These are phyloP conservation scores for Lasioglossum figueresi DNA, from an alignment of 2,888 invertebrate species.

Conservation along the genomic window DNA sequence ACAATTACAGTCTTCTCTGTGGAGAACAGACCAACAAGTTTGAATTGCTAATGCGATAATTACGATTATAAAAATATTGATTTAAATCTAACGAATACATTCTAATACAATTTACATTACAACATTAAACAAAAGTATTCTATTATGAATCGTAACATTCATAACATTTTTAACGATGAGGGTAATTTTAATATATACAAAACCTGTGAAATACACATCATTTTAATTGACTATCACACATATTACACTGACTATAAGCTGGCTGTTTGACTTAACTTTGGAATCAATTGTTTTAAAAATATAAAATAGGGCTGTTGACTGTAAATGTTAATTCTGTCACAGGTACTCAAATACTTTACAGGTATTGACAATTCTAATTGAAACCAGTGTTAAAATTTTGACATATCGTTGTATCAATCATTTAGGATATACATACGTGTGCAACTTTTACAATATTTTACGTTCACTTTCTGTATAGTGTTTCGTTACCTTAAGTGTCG, in stretches of 20 bases:
- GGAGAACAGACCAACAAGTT: neutral
- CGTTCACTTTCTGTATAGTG: neutral
- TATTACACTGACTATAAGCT: neutral
- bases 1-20: neutral
- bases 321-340: neutral
- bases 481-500: neutral
- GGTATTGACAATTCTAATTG: neutral
- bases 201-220: neutral
- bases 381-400: neutral
- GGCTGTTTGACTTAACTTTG: neutral
- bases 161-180: neutral
- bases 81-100: constrained; percentile 2
- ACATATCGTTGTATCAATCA: neutral
- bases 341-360: constrained; percentile 3
- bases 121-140: constrained; percentile 1
- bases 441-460: neutral
- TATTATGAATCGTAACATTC: neutral
- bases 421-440: neutral
- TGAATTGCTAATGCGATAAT: neutral
- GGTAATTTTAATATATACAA: neutral
- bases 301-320: neutral
- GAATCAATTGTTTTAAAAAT: neutral
- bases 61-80: neutral
- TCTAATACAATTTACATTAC: neutral
- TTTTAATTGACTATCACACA: neutral